Percentiles rank a stretch among this genome's conserved stretches.
These are phyloP conservation scores for Austrolebias charrua DNA, from an alignment of 2,797 vertebrate genomes.

Conservation along the genomic window DNA sequence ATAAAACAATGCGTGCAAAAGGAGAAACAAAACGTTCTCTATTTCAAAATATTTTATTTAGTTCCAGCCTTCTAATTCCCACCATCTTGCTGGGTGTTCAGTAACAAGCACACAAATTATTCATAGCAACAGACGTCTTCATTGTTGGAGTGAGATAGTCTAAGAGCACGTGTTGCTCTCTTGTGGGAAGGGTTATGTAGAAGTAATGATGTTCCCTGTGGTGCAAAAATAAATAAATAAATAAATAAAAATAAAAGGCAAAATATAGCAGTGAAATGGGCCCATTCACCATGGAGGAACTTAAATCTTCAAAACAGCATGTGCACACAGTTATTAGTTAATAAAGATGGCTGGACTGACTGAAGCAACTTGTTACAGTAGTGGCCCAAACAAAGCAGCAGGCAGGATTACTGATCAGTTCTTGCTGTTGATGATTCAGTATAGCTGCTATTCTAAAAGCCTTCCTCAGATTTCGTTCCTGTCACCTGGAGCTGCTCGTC, in stretches of 20 bases:
- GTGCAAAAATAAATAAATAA: not conserved
- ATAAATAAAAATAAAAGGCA: not conserved
- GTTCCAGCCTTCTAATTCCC: not conserved
- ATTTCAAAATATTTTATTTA: not conserved
- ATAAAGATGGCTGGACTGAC: not conserved
- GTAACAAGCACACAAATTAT: not conserved
- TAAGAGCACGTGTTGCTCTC: not conserved
- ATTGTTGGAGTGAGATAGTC: not conserved
- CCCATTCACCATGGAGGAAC: not conserved
- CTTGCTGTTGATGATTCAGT: conserved; percentile 20
- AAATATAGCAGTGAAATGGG: not conserved
- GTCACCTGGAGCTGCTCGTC: conserved; percentile 17
- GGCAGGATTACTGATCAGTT: conserved; percentile 19
- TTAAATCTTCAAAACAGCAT: not conserved
- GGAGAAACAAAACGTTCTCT: too few species aligned
- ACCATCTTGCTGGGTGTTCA: not conserved
- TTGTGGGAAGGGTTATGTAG: not conserved
- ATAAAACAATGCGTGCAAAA: too few species aligned
- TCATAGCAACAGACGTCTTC: not conserved
- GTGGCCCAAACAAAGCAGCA: not conserved
- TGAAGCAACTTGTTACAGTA: not conserved
- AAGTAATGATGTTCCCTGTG: not conserved
- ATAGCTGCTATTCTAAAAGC: conserved; percentile 2
- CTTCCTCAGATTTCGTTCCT: conserved; percentile 32
- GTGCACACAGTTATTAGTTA: not conserved